Conservation (phyloP, 1,140 invertebrate genomes). For the Caerostris extrusa region DNA sequence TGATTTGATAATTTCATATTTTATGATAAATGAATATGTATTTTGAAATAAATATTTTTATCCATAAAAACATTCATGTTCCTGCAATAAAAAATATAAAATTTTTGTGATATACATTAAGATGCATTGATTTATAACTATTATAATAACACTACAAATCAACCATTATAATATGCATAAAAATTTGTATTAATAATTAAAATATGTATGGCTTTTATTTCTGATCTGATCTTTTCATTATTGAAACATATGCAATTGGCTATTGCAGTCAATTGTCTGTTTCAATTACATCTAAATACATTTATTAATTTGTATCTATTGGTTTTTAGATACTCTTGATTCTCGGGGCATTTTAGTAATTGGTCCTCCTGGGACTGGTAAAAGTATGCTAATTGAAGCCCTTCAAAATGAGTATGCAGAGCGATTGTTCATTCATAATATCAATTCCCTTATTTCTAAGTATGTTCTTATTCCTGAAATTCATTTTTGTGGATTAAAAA, state of each 20-base stretch:
- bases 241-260: neutral
- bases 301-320: neutral
- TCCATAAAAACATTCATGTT: too few relatives aligned
- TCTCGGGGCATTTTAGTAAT: slow-evolving; percentile 81
- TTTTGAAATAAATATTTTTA: too few relatives aligned
- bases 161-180: neutral
- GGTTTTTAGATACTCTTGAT: neutral
- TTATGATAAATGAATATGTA: too few relatives aligned
- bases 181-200: neutral
- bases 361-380: slow-evolving; percentile 84
- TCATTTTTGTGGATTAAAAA: neutral
- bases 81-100: too few relatives aligned
- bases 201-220: neutral
- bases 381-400: slow-evolving; percentile 82
- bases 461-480: neutral
- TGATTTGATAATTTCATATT: neutral
- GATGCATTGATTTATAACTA: too few relatives aligned
- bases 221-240: neutral
- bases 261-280: neutral
- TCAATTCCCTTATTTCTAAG: neutral
- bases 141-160: neutral
- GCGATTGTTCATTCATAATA: neutral
- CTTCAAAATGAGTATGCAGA: slow-evolving; percentile 73
- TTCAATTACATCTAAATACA: neutral
- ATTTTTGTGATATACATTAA: too few relatives aligned